These are phyloP conservation scores for Anneissia japonica DNA, from an alignment of 35 echinoderm and acorn worm genomes.

Conservation along the genomic window DNA sequence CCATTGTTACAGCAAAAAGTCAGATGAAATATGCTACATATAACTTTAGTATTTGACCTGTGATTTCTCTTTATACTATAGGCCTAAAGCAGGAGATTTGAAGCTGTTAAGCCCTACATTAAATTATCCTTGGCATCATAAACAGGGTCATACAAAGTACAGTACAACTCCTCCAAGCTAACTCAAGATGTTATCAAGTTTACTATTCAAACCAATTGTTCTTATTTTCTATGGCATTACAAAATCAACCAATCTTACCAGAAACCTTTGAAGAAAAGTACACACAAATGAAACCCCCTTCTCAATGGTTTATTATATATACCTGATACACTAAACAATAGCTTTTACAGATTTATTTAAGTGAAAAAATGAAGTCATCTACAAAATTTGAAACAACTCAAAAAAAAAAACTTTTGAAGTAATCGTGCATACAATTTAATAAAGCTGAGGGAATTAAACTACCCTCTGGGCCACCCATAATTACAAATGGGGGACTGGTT, in stretches of 20 bases:
- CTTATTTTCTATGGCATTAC: neutral
- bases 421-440: neutral
- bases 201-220: neutral
- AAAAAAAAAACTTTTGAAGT: neutral
- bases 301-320: neutral
- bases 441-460: no score
- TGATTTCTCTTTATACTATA: no score
- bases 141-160: neutral
- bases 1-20: no score
- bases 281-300: neutral
- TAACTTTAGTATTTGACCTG: no score
- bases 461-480: neutral
- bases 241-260: neutral
- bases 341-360: neutral
- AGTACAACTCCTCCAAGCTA: neutral
- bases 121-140: no score
- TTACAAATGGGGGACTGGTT: neutral
- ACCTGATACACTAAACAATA: neutral
- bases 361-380: neutral
- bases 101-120: no score
- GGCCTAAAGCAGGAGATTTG: no score
- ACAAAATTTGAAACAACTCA: no score
- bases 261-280: neutral
- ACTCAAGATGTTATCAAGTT: neutral
- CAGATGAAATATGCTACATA: no score